These are phyloP conservation scores for Cheilosia scutellata DNA, from an alignment of 2,888 invertebrate genomes.

Conservation along the genomic window DNA sequence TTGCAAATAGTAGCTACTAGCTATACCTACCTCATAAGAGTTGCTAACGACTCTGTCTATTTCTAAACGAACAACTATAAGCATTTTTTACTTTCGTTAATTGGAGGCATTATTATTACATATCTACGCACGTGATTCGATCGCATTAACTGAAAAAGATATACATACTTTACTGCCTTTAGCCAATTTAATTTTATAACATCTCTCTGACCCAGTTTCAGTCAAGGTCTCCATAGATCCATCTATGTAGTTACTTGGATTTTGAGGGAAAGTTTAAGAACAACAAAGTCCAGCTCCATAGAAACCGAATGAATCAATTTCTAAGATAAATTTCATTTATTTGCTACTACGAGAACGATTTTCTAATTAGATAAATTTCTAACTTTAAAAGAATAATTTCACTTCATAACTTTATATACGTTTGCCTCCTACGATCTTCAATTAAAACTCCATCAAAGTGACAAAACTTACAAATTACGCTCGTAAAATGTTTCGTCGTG, in stretches of 20 bases:
- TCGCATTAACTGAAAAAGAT: background rate
- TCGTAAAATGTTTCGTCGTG: slow-evolving; percentile 11
- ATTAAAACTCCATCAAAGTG: slow-evolving; percentile 52
- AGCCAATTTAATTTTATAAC: background rate
- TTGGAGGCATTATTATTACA: background rate
- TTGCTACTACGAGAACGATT: slow-evolving; percentile 24
- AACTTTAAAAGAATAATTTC: slow-evolving; percentile 37
- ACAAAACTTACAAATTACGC: slow-evolving; percentile 33
- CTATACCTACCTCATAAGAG: background rate
- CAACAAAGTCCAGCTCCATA: slow-evolving; percentile 6
- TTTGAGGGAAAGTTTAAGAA: slow-evolving; percentile 12
- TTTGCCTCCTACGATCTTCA: slow-evolving; percentile 28
- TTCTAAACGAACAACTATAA: background rate
- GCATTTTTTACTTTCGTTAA: background rate
- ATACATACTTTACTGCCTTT: background rate
- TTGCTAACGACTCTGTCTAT: slow-evolving; percentile 3
- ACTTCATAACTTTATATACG: slow-evolving; percentile 8
- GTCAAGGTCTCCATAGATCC: background rate
- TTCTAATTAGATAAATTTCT: slow-evolving; percentile 44
- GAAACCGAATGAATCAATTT: slow-evolving; percentile 30
- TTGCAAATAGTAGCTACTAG: no score
- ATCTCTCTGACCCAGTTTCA: background rate
- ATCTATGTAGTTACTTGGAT: background rate
- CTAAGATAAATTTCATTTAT: slow-evolving; percentile 11
- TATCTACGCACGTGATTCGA: background rate